phyloP scores from a whole-genome alignment of 1,140 invertebrate species.

The Fopius arisanus region DNA sequence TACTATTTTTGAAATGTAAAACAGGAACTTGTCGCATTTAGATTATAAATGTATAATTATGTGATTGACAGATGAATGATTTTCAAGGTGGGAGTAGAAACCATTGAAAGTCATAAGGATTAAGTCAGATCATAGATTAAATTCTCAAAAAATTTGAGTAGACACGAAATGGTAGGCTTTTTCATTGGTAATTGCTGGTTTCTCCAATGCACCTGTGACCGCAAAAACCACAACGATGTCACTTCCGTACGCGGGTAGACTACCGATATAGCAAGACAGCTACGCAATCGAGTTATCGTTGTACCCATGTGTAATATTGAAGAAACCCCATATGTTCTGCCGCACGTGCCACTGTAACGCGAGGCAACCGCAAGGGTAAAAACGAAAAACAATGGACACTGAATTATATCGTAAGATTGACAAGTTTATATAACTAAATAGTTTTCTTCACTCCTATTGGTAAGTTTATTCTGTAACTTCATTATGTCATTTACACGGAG shows the following conservation, averaged over 20 bases:
- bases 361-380: conserved; percentile 47
- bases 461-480: too few species aligned
- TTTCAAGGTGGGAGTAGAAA: too few species aligned
- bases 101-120: too few species aligned
- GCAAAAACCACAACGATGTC: conserved; percentile 41
- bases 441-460: too few species aligned
- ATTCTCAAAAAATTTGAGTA: conserved; percentile 18
- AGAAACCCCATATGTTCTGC: conserved; percentile 20
- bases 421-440: too few species aligned
- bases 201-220: conserved; percentile 46
- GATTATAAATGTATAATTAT: too few species aligned
- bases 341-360: conserved; percentile 20
- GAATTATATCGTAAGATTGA: neutral
- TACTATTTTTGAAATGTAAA: too few species aligned
- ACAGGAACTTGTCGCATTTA: too few species aligned
- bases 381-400: neutral
- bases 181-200: conserved; percentile 30
- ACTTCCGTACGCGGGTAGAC: conserved; percentile 39
- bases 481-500: too few species aligned
- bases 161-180: conserved; percentile 21
- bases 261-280: conserved; percentile 32
- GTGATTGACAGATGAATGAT: too few species aligned
- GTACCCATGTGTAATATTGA: conserved; percentile 23
- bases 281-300: conserved; percentile 23
- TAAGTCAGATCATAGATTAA: too few species aligned